phyloP scores from a whole-genome alignment of 2,113 vertebrate species.

The Oncorhynchus keta region DNA sequence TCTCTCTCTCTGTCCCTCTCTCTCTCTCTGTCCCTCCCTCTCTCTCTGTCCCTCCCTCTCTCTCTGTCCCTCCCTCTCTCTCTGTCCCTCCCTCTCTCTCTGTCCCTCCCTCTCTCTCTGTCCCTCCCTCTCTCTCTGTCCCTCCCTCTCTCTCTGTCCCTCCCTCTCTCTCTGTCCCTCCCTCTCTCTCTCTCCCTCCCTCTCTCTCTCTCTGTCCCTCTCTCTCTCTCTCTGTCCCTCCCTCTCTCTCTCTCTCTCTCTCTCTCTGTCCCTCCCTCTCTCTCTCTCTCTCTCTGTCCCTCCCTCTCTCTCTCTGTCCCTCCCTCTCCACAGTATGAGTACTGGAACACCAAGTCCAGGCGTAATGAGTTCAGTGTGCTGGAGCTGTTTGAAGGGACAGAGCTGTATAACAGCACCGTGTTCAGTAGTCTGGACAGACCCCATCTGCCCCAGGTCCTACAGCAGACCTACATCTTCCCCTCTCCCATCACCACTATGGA shows the following conservation, averaged over 20 bases:
- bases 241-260: neutral
- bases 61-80: too few species aligned
- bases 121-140: too few species aligned
- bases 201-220: too few species aligned
- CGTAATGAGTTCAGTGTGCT: conserved; percentile 91
- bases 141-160: too few species aligned
- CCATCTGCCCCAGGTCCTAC: conserved; percentile 87
- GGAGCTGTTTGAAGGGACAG: conserved; percentile 93
- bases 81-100: too few species aligned
- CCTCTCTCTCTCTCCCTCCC: too few species aligned
- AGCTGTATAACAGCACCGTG: conserved; percentile 95
- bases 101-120: too few species aligned
- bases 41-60: too few species aligned
- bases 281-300: neutral
- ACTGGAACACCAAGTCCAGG: conserved; percentile 96
- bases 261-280: neutral
- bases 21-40: too few species aligned
- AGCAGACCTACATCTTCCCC: conserved; percentile 97
- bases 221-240: too few species aligned
- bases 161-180: too few species aligned
- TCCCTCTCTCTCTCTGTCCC: neutral
- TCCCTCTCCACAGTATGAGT: conserved; percentile 81
- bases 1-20: too few species aligned
- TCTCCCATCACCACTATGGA: conserved; percentile 92
- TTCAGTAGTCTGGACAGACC: conserved; percentile 97